Evolutionary conservation across 2,888 invertebrate genomes (phyloP), one percentile per base, ranked within the genome.

Genomic region (Drosophila paranaensis): DNA sequence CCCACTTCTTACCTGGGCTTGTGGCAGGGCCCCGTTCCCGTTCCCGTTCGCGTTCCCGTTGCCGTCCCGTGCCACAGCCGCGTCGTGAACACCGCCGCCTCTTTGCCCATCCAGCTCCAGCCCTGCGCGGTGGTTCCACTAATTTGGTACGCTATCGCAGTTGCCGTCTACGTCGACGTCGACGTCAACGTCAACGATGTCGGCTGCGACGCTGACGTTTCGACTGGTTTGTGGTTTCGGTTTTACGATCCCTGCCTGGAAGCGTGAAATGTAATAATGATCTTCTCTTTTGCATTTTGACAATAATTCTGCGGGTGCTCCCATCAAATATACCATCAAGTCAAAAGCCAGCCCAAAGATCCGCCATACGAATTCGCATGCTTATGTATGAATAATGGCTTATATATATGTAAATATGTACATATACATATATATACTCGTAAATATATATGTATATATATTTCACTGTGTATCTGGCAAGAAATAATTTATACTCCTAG

Each of bases 231-330:
- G 84, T 80, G 79, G 78, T 69, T 72, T 82, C 66, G 66, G 69
- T 73, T 77, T 72, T 74, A 73, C 72, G 77, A 78, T 74, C 67
- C 72, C 82, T 66, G 74, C 70, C 76, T 88, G 82, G 77, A 82
- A 86, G 80, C 88, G 78, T 81, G 79, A 87, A 84, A 73, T 81
- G 85, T 84, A 81, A 87, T 89, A 84, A 89, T 81, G 85, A 77
- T 89, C 88, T 79, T 81, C 71, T 74, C 89, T 79, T 79, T 77
- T 77, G 88, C 87, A 89, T 89, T 87, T 85, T 87, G 89, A 87
- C 89, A 87, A 83, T 74, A 74, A 74, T 78, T 82, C 88, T 88
- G 83, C 86, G 86, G 86, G 83, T 88, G 74, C 79, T 73, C 69
- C 70, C 74, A 68, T 60, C 78, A 54, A 64, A 70, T n/a, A 51